Conservation (phyloP, 2,888 invertebrate genomes). For the Pristionchus maxplancki region DNA sequence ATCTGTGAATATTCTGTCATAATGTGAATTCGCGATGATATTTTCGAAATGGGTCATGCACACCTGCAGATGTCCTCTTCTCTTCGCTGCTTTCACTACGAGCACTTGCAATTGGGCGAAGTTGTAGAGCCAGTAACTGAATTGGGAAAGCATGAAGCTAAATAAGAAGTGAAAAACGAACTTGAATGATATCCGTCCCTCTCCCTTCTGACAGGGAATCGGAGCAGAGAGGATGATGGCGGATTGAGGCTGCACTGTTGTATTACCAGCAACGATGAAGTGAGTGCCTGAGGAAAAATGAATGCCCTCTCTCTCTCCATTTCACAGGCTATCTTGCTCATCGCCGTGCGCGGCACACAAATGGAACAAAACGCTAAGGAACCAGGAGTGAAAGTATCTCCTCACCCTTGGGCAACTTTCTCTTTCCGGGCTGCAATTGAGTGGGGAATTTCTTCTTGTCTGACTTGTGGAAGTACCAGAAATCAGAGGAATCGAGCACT, state of each 20-base stretch:
- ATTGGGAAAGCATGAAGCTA: slow-evolving; percentile 41
- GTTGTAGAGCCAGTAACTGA: slow-evolving; percentile 76
- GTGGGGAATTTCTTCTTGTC: slow-evolving; percentile 73
- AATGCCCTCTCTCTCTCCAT: no score
- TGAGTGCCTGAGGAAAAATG: slow-evolving; percentile 64
- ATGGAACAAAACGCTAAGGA: background rate
- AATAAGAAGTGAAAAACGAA: slow-evolving; percentile 46
- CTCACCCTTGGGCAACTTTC: slow-evolving; percentile 59
- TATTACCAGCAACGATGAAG: slow-evolving; percentile 75
- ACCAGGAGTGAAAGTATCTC: no score
- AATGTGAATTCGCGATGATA: background rate
- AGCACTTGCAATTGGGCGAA: slow-evolving; percentile 74
- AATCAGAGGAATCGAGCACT: slow-evolving; percentile 74
- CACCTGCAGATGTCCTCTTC: slow-evolving; percentile 71
- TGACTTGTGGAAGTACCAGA: slow-evolving; percentile 74
- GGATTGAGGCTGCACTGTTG: slow-evolving; percentile 68
- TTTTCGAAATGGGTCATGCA: no score
- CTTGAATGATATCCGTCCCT: slow-evolving; percentile 71
- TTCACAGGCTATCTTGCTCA: no score
- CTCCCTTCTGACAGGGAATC: slow-evolving; percentile 74
- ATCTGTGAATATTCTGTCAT: slow-evolving; percentile 52
- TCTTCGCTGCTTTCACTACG: slow-evolving; percentile 64
- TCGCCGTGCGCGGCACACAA: no score
- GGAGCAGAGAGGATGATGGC: slow-evolving; percentile 75
- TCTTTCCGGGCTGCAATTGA: slow-evolving; percentile 73